These are phyloP conservation scores for Lepidochitona cinerea DNA, from an alignment of 2,888 invertebrate species.

Conservation along the genomic window DNA sequence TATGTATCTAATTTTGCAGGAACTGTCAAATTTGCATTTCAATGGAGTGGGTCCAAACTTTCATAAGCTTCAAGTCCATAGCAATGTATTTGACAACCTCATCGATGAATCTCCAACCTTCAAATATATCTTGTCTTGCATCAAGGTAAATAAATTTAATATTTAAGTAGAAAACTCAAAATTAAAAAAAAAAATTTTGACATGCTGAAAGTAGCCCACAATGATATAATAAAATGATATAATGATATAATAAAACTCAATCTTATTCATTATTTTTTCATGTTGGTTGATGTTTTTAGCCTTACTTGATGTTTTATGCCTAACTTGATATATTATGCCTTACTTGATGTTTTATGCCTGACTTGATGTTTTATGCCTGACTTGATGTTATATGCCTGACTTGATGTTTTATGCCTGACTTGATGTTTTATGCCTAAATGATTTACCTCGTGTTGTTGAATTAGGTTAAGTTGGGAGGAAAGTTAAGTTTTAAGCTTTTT, in stretches of 20 bases:
- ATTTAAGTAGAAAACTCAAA: neutral
- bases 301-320: neutral
- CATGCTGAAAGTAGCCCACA: no score
- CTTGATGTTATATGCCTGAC: no score
- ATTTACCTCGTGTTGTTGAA: no score
- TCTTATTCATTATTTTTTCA: neutral
- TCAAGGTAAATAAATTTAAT: slow-evolving; percentile 55
- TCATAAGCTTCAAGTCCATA: slow-evolving; percentile 64
- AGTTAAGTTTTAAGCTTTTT: no score
- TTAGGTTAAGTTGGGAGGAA: no score
- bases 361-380: no score
- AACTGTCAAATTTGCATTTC: slow-evolving; percentile 50
- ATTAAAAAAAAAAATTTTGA: neutral
- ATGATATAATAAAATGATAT: no score
- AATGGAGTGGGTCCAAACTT: slow-evolving; percentile 61
- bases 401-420: no score
- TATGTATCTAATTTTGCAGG: no score
- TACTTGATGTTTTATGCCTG: no score
- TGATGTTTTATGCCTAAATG: no score
- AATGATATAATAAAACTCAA: neutral
- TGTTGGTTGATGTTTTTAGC: neutral
- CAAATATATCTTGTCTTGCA: slow-evolving; percentile 58
- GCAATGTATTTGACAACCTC: slow-evolving; percentile 62
- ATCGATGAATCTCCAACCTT: slow-evolving; percentile 62
- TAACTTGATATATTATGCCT: no score